These are phyloP conservation scores for Fringilla coelebs DNA, from an alignment of 2,797 vertebrate genomes.

Conservation along the genomic window DNA sequence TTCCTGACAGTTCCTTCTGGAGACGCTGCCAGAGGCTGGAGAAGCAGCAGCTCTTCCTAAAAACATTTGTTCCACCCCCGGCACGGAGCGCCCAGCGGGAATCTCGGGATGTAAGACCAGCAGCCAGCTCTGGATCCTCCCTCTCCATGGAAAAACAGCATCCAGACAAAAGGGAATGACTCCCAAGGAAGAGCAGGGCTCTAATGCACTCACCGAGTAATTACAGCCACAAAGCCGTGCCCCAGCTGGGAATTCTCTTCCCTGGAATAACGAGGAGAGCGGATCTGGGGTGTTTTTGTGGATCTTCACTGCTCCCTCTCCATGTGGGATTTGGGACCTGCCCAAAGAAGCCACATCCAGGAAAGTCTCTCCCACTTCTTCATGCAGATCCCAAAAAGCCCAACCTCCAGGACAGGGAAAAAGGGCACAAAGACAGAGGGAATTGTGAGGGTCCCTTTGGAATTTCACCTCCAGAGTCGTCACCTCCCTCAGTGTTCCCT, in stretches of 20 bases:
- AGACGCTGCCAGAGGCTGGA: background rate
- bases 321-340: background rate
- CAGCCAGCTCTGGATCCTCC: background rate
- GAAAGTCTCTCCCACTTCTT: background rate
- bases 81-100: background rate
- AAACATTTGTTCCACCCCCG: background rate
- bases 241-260: background rate
- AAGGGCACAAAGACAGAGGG: rapidly evolving
- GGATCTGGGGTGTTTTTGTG: background rate
- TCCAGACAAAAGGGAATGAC: background rate
- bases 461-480: background rate
- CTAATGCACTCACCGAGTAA: conserved; percentile 2
- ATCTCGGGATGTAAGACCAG: background rate
- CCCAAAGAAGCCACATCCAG: background rate
- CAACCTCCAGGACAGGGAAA: rapidly evolving
- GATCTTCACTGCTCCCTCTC: background rate
- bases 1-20: background rate
- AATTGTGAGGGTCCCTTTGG: rapidly evolving
- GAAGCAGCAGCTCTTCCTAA: background rate
- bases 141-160: background rate
- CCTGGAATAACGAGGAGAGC: rapidly evolving
- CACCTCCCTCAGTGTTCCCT: too few relatives aligned
- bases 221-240: background rate
- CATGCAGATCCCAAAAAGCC: background rate
- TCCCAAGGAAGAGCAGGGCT: background rate